Conservation (phyloP, 2,888 invertebrate species). For the Rambutsinella grinnellia region DNA sequence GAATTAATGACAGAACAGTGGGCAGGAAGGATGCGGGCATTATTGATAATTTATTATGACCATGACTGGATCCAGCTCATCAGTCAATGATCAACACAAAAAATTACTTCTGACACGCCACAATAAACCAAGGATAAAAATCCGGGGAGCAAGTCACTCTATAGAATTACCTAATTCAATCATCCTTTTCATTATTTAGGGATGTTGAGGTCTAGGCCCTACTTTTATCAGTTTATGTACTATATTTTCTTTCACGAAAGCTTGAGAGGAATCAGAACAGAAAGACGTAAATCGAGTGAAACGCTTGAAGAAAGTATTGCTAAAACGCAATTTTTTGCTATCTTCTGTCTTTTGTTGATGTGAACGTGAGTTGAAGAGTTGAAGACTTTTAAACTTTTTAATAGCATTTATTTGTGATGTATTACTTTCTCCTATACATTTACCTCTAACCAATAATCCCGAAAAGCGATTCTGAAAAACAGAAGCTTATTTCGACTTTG, state of each 20-base stretch:
- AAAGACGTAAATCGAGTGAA: neutral
- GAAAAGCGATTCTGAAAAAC: too few species aligned
- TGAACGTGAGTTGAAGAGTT: too few species aligned
- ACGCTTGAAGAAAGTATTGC: neutral
- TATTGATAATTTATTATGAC: slow-evolving; percentile 51
- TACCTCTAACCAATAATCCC: too few species aligned
- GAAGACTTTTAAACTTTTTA: too few species aligned
- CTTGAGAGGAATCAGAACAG: neutral
- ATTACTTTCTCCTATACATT: too few species aligned
- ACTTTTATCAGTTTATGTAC: too few species aligned
- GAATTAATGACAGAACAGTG: slow-evolving; percentile 47
- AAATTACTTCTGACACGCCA: slow-evolving; percentile 52
- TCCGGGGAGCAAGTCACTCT: neutral
- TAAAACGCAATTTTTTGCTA: too few species aligned
- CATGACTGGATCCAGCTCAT: slow-evolving; percentile 12
- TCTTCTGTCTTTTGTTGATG: too few species aligned
- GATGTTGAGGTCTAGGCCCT: too few species aligned
- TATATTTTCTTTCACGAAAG: too few species aligned
- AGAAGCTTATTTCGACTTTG: neutral
- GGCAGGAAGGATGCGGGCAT: slow-evolving; percentile 6
- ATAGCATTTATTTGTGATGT: too few species aligned
- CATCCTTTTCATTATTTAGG: slow-evolving; percentile 8
- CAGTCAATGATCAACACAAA: slow-evolving; percentile 20
- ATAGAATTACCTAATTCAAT: slow-evolving; percentile 46
- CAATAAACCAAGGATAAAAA: slow-evolving; percentile 38